Evolutionary conservation across 2,797 vertebrate genomes (phyloP).

Genomic region (Acestrorhynchus altus): DNA sequence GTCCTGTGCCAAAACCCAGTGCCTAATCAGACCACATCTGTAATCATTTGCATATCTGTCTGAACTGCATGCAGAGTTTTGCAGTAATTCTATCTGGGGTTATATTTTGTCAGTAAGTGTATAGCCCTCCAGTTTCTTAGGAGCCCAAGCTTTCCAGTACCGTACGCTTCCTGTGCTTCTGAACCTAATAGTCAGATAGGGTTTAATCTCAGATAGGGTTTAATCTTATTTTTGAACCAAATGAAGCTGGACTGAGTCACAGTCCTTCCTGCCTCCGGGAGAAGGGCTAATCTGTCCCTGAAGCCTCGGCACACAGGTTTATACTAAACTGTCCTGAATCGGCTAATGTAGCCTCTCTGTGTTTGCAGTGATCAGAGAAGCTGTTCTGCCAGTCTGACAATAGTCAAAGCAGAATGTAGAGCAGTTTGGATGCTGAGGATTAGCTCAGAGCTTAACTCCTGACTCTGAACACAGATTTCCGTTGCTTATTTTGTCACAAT

Average conservation of each 20-base stretch:
- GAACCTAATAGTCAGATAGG: background rate
- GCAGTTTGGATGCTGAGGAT: conserved; percentile 2
- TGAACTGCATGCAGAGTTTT: too few species aligned
- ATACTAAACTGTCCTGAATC: background rate
- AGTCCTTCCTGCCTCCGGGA: background rate
- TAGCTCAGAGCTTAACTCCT: background rate
- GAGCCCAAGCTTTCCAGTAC: too few species aligned
- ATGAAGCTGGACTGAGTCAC: background rate
- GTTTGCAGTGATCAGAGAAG: background rate
- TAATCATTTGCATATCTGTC: too few species aligned
- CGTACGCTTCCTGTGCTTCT: background rate
- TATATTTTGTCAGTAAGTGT: too few species aligned
- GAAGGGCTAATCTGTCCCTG: background rate
- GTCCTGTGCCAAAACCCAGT: too few species aligned
- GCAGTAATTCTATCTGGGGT: too few species aligned
- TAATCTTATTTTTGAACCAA: background rate
- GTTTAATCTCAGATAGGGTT: background rate
- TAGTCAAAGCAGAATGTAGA: background rate
- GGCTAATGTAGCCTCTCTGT: background rate
- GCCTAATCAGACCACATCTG: too few species aligned
- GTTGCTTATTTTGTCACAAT: background rate
- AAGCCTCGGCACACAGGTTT: background rate
- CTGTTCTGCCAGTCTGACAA: background rate
- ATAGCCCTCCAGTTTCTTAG: background rate
- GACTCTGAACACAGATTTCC: background rate